Percentiles rank a stretch among this genome's conserved stretches.
Evolutionary conservation across 2,797 vertebrate species (phyloP).

Genomic region (Sebastes iracundus): DNA sequence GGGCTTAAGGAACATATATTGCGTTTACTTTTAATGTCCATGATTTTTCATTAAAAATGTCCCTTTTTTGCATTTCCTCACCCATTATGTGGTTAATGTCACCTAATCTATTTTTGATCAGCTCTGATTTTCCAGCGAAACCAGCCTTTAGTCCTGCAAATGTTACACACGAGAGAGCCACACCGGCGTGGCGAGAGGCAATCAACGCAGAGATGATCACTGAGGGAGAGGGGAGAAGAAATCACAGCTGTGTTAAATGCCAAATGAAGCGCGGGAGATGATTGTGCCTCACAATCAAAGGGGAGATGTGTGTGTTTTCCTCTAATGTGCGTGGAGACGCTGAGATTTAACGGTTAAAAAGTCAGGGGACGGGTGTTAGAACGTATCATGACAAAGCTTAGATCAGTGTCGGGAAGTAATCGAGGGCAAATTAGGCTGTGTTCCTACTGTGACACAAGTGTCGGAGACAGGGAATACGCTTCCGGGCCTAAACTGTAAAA

Average conservation of each 20-base stretch:
- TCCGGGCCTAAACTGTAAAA: slow-evolving; percentile 60
- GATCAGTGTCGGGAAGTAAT: slow-evolving; percentile 66
- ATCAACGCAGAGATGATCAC: slow-evolving; percentile 52
- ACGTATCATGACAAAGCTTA: slow-evolving; percentile 68
- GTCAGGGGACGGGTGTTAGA: slow-evolving; percentile 57
- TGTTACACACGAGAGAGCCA: slow-evolving; percentile 44
- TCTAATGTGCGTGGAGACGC: slow-evolving; percentile 56
- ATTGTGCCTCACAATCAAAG: slow-evolving; percentile 73
- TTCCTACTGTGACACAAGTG: slow-evolving; percentile 63
- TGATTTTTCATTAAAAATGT: slow-evolving; percentile 65
- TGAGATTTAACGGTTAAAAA: slow-evolving; percentile 34
- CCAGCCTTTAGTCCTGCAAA: slow-evolving; percentile 44
- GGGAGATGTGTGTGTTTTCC: slow-evolving; percentile 39
- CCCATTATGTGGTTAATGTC: slow-evolving; percentile 40
- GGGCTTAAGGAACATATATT: slow-evolving; percentile 15
- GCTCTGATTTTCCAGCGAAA: slow-evolving; percentile 31
- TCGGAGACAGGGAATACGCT: slow-evolving; percentile 61
- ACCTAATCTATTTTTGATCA: slow-evolving; percentile 36
- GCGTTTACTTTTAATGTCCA: slow-evolving; percentile 44
- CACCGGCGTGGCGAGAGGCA: slow-evolving; percentile 45
- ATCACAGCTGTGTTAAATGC: slow-evolving; percentile 78
- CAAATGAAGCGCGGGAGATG: slow-evolving; percentile 69
- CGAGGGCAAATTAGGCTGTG: slow-evolving; percentile 70
- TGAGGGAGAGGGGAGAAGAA: slow-evolving; percentile 27
- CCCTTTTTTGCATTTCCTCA: slow-evolving; percentile 31